These are phyloP conservation scores for Harpagifer antarcticus DNA, from an alignment of 2,797 vertebrate genomes.

Conservation along the genomic window DNA sequence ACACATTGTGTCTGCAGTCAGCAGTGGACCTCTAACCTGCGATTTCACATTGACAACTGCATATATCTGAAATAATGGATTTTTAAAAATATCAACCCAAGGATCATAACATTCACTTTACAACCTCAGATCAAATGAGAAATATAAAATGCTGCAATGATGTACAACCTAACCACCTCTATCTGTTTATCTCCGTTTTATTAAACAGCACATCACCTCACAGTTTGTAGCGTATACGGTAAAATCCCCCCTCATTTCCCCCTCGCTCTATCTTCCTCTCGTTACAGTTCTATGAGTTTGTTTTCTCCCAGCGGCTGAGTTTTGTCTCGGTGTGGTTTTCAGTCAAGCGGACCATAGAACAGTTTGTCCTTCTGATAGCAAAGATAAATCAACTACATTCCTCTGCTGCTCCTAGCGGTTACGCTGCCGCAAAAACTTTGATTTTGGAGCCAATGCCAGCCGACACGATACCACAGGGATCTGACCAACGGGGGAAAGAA, in stretches of 20 bases:
- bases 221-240: not conserved
- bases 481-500: conserved; percentile 18
- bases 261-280: not conserved
- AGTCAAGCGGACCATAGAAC: conserved; percentile 13
- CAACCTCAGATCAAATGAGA: not conserved
- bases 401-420: conserved; percentile 17
- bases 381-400: not conserved
- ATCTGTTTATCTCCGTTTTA: not conserved
- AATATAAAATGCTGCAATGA: not conserved
- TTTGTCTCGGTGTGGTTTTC: conserved; percentile 37
- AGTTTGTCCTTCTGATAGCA: conserved; percentile 24
- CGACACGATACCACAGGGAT: conserved; percentile 18
- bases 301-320: conserved; percentile 13
- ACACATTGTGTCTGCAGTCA: not conserved
- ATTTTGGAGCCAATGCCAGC: conserved; percentile 27
- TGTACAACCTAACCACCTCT: not conserved
- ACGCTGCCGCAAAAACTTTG: conserved; percentile 33
- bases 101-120: not conserved
- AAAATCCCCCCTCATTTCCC: not conserved
- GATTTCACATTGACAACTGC: not conserved
- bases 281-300: not conserved
- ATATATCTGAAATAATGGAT: not conserved
- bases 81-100: not conserved
- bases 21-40: not conserved
- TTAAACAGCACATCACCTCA: conserved; percentile 1